These are phyloP conservation scores for Parascotia fuliginaria DNA, from an alignment of 2,888 invertebrate species.

Conservation along the genomic window DNA sequence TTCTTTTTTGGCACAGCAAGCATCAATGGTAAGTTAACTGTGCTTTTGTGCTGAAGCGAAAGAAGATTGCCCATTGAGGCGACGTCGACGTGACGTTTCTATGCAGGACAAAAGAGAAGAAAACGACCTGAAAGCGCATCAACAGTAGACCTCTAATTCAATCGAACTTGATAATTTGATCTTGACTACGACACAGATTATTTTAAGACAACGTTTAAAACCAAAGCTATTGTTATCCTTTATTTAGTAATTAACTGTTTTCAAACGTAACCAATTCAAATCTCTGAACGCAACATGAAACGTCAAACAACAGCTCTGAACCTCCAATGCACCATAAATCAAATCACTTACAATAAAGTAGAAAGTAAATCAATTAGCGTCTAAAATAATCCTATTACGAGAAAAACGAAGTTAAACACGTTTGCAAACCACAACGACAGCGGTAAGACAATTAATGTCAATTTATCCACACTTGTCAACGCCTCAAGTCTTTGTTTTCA, in stretches of 20 bases:
- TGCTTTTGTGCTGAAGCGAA: no score
- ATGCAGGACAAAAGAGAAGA: no score
- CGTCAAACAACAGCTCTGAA: slow-evolving; percentile 13
- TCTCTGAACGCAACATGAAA: slow-evolving; percentile 13
- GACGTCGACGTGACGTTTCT: no score
- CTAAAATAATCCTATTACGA: slow-evolving; percentile 57
- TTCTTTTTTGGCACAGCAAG: no score
- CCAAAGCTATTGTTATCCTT: slow-evolving; percentile 2
- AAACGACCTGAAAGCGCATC: no score
- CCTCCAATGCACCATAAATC: slow-evolving; percentile 61
- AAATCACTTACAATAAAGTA: slow-evolving; percentile 67
- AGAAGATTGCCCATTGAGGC: no score
- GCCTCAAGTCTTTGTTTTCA: slow-evolving; percentile 66
- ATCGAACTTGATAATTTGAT: not conserved
- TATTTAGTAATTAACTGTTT: slow-evolving; percentile 34
- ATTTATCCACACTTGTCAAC: slow-evolving; percentile 80
- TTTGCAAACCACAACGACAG: slow-evolving; percentile 59
- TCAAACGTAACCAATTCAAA: slow-evolving; percentile 13
- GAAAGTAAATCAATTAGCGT: slow-evolving; percentile 68
- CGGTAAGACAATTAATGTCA: slow-evolving; percentile 78
- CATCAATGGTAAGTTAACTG: no score
- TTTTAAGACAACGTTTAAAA: not conserved
- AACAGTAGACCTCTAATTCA: slow-evolving; percentile 8
- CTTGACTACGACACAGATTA: not conserved
- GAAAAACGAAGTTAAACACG: slow-evolving; percentile 53